Conservation (phyloP, 2,797 vertebrate species). For the Karalla daura region DNA sequence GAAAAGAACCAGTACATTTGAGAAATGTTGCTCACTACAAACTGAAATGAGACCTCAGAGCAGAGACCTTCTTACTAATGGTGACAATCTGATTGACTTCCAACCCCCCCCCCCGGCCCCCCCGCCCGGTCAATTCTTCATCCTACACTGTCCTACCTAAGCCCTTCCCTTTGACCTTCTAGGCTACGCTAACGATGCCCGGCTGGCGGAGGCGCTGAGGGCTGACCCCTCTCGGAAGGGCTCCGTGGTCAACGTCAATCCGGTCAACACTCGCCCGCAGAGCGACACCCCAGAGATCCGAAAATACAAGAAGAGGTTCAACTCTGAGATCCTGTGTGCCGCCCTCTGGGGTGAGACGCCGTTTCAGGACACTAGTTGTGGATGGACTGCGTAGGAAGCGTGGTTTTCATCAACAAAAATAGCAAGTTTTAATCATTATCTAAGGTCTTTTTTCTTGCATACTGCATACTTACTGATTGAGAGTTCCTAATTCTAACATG, state of each 20-base stretch:
- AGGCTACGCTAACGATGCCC: constrained; percentile 93
- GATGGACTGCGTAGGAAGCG: too few relatives aligned
- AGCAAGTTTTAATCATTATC: not conserved
- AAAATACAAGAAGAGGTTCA: constrained; percentile 99
- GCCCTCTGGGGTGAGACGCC: constrained; percentile 98
- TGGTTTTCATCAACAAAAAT: not conserved
- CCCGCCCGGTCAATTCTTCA: constrained; percentile 41
- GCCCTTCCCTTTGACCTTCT: constrained; percentile 69
- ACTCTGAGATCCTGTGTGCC: constrained; percentile 97
- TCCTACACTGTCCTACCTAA: constrained; percentile 60
- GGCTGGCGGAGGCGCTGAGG: constrained; percentile 93
- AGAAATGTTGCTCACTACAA: too few relatives aligned
- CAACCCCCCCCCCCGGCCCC: too few relatives aligned
- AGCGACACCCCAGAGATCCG: constrained; percentile 98
- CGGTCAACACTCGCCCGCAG: constrained; percentile 96
- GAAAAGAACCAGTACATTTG: too few relatives aligned
- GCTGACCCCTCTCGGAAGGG: constrained; percentile 96
- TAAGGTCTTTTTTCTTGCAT: too few relatives aligned
- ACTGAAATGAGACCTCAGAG: too few relatives aligned
- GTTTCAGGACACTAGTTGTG: too few relatives aligned
- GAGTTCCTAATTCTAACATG: not conserved
- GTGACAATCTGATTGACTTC: constrained; percentile 44
- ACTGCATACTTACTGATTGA: too few relatives aligned
- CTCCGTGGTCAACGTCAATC: constrained; percentile 98
- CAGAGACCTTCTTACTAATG: constrained; percentile 18